phyloP scores from a whole-genome alignment of 2,113 vertebrate genomes.

The Zosterops lateralis region DNA sequence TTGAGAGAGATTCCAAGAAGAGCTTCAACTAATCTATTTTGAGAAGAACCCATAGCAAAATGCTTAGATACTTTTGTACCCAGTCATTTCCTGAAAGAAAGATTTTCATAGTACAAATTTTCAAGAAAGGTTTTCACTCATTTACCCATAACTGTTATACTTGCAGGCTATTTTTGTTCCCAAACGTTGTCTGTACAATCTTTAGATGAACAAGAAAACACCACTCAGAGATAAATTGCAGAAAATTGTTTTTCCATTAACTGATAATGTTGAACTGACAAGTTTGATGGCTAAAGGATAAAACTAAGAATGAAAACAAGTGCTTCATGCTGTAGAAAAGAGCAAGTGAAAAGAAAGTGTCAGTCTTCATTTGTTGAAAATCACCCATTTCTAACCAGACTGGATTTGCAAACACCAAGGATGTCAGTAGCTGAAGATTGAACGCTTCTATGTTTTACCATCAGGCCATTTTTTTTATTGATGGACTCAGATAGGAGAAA shows the following conservation, averaged over 20 bases:
- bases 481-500: neutral
- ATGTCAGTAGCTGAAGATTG: neutral
- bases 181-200: neutral
- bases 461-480: neutral
- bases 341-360: neutral
- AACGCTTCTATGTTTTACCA: neutral
- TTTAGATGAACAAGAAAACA: neutral
- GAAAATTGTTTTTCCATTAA: slow-evolving; percentile 27
- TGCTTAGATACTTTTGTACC: neutral
- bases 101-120: neutral
- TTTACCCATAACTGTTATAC: neutral
- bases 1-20: neutral
- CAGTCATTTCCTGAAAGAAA: neutral
- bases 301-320: neutral
- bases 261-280: neutral
- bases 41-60: neutral
- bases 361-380: slow-evolving; percentile 6
- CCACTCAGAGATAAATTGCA: neutral
- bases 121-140: neutral
- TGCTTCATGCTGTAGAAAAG: neutral
- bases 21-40: neutral
- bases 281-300: neutral
- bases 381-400: neutral
- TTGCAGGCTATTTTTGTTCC: neutral
- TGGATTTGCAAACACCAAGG: neutral